Percentiles rank a stretch among this genome's conserved stretches.
Evolutionary conservation across 2,113 vertebrate species (phyloP).

Genomic region (Oryctolagus cuniculus): mOryCun1.1 NC_091432.1:32178501-32179000

Average conservation of each 20-base stretch:
- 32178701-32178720: slow-evolving; percentile 34
- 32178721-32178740: slow-evolving; percentile 16
- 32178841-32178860: slow-evolving; percentile 5
- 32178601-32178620: not conserved
- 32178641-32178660: not conserved
- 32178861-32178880: not conserved
- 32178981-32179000: not conserved
- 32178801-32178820: not conserved
- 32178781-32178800: not conserved
- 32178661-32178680: not conserved
- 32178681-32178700: not conserved
- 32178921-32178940: slow-evolving; percentile 1
- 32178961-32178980: not conserved
- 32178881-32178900: not conserved
- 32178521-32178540: not conserved
- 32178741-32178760: not conserved
- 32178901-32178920: not conserved
- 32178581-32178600: slow-evolving; percentile 9
- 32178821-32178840: slow-evolving; percentile 19
- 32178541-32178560: not conserved
- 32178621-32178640: not conserved
- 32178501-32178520: not conserved
- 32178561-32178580: not conserved
- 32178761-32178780: not conserved
- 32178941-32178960: slow-evolving; percentile 9